These are phyloP conservation scores for Plecotus auritus DNA, from an alignment of 2,113 vertebrate genomes.

Conservation along the genomic window DNA sequence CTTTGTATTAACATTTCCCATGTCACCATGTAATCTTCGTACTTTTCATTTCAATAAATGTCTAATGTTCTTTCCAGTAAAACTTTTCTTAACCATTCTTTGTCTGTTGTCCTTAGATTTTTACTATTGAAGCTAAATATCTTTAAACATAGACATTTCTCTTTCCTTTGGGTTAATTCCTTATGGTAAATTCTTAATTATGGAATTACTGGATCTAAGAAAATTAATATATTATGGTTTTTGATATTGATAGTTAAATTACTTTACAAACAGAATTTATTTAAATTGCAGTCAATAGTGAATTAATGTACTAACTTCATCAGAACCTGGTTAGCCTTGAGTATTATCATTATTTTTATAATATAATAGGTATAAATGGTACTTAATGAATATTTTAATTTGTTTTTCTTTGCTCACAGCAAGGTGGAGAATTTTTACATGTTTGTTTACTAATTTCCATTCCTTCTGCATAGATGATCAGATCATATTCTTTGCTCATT, in stretches of 20 bases:
- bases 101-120: background rate
- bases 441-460: constrained; percentile 34
- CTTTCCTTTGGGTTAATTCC: background rate
- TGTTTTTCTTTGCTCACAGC: constrained; percentile 60
- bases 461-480: constrained; percentile 23
- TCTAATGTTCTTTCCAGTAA: background rate
- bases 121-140: background rate
- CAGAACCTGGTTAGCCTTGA: constrained; percentile 50
- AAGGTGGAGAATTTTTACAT: constrained; percentile 46
- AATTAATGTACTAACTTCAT: constrained; percentile 10
- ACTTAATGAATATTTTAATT: constrained; percentile 61
- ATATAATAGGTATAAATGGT: constrained; percentile 56
- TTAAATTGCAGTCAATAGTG: constrained; percentile 25
- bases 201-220: background rate
- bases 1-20: background rate
- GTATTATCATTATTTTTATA: constrained; percentile 49
- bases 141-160: background rate
- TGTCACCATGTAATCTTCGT: background rate
- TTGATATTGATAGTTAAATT: constrained; percentile 11
- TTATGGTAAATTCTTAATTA: constrained; percentile 5
- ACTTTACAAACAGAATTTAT: constrained; percentile 23
- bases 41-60: background rate
- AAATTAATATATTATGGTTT: background rate
- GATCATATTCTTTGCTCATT: constrained; percentile 10
- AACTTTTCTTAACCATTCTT: background rate